Conservation (phyloP, 2,797 vertebrate genomes). For the Lemur catta region DNA sequence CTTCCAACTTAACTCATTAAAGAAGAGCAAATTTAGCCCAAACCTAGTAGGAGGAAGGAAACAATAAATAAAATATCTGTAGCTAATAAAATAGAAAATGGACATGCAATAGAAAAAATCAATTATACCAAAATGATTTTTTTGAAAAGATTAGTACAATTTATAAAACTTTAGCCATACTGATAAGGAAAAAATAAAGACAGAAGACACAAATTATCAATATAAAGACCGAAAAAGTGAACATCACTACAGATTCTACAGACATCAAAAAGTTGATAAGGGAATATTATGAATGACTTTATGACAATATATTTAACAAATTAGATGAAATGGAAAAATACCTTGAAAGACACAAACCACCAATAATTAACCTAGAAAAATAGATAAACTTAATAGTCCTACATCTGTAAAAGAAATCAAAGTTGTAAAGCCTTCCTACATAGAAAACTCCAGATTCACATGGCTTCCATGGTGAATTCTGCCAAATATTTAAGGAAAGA, state of each 20-base stretch:
- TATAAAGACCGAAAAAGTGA: neutral
- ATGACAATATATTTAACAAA: neutral
- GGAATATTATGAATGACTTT: neutral
- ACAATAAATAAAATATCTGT: neutral
- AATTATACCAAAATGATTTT: neutral
- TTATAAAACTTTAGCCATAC: neutral
- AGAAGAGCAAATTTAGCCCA: neutral
- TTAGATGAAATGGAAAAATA: neutral
- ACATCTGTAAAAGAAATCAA: neutral
- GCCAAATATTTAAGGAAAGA: neutral
- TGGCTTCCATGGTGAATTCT: too few species aligned
- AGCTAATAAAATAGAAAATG: neutral
- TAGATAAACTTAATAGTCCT: neutral
- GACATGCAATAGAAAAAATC: neutral
- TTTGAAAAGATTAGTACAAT: neutral
- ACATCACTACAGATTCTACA: neutral
- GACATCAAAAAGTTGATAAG: neutral
- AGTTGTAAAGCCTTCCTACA: neutral
- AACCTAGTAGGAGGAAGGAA: neutral
- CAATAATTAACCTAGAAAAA: neutral
- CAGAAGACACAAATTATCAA: neutral
- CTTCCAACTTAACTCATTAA: neutral
- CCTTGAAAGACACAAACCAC: neutral
- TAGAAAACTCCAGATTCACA: neutral
- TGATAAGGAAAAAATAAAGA: neutral